Percentiles rank a stretch among this genome's conserved stretches.
Conservation (phyloP, 2,888 invertebrate genomes). For the Clivina fossor region DNA sequence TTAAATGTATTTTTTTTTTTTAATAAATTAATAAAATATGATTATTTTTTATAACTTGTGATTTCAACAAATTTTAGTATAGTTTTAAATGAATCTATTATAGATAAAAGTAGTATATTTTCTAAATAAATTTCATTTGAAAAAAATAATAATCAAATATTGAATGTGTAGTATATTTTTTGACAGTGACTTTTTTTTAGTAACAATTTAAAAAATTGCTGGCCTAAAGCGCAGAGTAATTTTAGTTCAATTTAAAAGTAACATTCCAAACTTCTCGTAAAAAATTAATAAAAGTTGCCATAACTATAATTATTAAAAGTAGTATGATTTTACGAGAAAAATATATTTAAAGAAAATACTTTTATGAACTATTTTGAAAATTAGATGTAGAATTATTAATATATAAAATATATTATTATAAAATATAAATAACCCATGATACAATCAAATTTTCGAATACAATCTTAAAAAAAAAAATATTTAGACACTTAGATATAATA, state of each 20-base stretch:
- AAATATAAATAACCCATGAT: constrained; percentile 1
- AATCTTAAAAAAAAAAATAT: constrained; percentile 23
- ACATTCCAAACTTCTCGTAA: constrained; percentile 24
- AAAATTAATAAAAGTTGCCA: too few species aligned
- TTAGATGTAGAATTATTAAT: not conserved
- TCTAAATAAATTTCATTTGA: too few species aligned
- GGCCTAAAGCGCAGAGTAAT: constrained; percentile 24
- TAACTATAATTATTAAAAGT: not conserved
- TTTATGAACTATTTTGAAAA: constrained; percentile 23
- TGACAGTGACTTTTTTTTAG: too few species aligned
- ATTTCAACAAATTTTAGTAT: too few species aligned
- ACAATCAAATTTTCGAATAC: constrained; percentile 31
- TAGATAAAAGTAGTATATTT: too few species aligned
- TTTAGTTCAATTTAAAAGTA: constrained; percentile 25
- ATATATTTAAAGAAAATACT: constrained; percentile 18
- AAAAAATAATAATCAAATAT: too few species aligned
- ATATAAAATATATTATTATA: constrained; percentile 23
- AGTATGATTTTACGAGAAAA: constrained; percentile 10
- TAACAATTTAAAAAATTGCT: too few species aligned
- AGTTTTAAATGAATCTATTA: too few species aligned
- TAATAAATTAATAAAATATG: too few species aligned
- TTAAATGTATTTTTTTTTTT: too few species aligned
- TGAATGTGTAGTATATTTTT: too few species aligned
- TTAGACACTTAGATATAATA: constrained; percentile 17
- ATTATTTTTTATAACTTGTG: too few species aligned